Conservation (phyloP, 2,113 vertebrate genomes). For the Notechis scutatus region DNA sequence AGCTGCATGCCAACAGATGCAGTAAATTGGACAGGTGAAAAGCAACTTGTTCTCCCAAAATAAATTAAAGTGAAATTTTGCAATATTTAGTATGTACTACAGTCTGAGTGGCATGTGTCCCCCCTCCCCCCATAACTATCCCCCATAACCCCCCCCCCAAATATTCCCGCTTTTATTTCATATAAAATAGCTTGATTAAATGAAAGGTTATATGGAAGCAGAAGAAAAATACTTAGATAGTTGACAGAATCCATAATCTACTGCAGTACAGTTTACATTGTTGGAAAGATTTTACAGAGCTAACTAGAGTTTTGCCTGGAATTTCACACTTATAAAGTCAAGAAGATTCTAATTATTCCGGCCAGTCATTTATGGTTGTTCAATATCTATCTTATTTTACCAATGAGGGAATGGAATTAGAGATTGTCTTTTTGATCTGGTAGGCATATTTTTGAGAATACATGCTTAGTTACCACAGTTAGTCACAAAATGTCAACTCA, state of each 20-base stretch:
- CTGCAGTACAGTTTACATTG: neutral
- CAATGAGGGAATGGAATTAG: neutral
- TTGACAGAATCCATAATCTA: neutral
- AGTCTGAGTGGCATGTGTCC: neutral
- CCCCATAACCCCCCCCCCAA: too few relatives aligned
- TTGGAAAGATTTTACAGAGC: neutral
- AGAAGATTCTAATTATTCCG: neutral
- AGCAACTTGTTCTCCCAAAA: neutral
- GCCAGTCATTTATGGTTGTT: neutral
- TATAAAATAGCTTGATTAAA: neutral
- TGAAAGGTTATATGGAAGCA: neutral
- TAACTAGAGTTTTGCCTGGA: neutral
- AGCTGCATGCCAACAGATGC: neutral
- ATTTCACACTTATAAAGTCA: neutral
- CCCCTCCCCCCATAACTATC: too few relatives aligned
- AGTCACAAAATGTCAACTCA: neutral
- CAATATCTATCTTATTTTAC: neutral
- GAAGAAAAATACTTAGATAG: neutral
- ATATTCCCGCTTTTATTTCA: neutral
- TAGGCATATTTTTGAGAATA: neutral
- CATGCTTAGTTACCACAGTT: neutral
- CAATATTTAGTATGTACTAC: neutral
- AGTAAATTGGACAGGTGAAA: neutral
- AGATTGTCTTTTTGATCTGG: neutral
- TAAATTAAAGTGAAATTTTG: neutral